Conservation (phyloP, 2,797 vertebrate genomes). For the Epinephelus awoara region DNA sequence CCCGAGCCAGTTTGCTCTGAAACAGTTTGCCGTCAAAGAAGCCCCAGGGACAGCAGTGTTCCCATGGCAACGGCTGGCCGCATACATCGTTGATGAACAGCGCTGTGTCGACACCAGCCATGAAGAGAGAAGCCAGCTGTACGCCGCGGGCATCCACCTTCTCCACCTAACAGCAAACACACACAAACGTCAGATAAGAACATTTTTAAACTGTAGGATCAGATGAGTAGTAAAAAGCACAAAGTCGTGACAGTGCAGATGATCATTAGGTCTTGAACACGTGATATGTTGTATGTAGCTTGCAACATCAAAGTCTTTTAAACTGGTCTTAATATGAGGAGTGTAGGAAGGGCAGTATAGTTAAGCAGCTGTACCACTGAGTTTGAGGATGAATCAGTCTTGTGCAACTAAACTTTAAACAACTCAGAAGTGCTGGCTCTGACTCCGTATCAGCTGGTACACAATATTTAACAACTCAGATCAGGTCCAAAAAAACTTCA, state of each 20-base stretch:
- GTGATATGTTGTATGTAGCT: neutral
- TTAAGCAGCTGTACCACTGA: neutral
- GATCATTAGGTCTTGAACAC: slow-evolving; percentile 8
- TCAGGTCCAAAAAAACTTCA: too few relatives aligned
- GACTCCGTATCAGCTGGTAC: too few relatives aligned
- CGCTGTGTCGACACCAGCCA: slow-evolving; percentile 94
- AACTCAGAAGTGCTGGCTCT: too few relatives aligned
- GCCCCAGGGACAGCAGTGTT: slow-evolving; percentile 96
- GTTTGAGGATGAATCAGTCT: neutral
- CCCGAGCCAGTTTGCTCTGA: slow-evolving; percentile 93
- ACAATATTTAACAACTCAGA: too few relatives aligned
- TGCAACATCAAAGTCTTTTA: neutral
- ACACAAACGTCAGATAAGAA: neutral
- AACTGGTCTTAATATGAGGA: neutral
- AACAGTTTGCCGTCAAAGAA: slow-evolving; percentile 95
- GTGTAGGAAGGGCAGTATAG: neutral
- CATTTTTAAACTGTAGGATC: neutral
- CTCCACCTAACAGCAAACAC: slow-evolving; percentile 86
- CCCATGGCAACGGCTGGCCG: slow-evolving; percentile 95
- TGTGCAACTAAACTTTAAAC: too few relatives aligned
- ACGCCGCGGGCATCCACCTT: slow-evolving; percentile 94
- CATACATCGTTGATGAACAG: slow-evolving; percentile 94
- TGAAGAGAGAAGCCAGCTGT: slow-evolving; percentile 93
- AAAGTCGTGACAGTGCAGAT: neutral
- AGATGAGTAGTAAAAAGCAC: neutral